Evolutionary conservation across 2,113 vertebrate genomes (phyloP).

Genomic region (Pyrgilauda ruficollis): DNA sequence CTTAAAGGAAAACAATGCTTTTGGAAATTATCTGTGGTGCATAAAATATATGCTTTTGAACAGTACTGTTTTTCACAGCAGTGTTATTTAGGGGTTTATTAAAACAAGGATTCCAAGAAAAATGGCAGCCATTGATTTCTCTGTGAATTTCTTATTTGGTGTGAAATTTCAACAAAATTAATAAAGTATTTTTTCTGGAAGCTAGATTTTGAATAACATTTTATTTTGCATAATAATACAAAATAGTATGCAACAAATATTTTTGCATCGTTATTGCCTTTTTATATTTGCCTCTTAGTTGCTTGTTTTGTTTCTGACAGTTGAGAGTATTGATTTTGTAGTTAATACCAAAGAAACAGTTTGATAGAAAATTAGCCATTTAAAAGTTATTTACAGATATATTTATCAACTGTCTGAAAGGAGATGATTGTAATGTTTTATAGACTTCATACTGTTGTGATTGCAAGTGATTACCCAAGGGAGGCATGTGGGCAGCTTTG

Average conservation of each 20-base stretch:
- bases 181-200: not conserved
- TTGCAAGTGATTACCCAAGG: not conserved
- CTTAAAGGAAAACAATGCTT: not conserved
- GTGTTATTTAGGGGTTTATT: not conserved
- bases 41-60: not conserved
- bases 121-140: not conserved
- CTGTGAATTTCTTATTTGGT: not conserved
- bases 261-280: not conserved
- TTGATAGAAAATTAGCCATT: not conserved
- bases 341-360: not conserved
- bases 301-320: not conserved
- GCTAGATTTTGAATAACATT: not conserved
- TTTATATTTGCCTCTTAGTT: not conserved
- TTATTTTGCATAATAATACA: not conserved
- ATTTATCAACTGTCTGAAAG: not conserved
- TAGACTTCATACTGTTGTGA: not conserved
- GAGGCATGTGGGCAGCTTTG: not conserved
- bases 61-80: not conserved
- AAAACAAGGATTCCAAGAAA: not conserved
- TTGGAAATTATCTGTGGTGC: not conserved
- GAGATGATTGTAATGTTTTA: not conserved
- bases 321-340: not conserved
- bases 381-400: not conserved
- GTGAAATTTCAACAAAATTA: not conserved
- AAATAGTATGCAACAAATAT: not conserved